Evolutionary conservation across 2,888 invertebrate species (phyloP), one percentile per base, ranked within the genome.

Genomic region (Buathra laborator): DNA sequence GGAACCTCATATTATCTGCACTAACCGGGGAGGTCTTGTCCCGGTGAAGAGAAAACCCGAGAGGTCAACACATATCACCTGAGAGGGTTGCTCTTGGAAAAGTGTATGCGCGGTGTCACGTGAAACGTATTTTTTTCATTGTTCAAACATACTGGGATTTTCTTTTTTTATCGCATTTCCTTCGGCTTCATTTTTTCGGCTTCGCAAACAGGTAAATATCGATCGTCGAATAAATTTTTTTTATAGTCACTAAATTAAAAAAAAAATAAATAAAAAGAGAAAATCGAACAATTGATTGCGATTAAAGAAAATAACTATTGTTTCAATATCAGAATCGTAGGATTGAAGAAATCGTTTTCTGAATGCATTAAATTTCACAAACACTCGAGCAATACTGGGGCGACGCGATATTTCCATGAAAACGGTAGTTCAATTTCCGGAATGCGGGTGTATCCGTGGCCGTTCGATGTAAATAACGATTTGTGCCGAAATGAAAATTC

Each of bases 401-500:
- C 10, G 12, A 48, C 19, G 59, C 59, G 9, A 59, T 59, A 29
- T 59, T n/a, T 64, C n/a, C 29, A 51, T 64, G 46, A 62, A 74
- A 74, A 64, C 66, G 66, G 19, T 64, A 44, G 70, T 82, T 46
- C 67, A 83, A 78, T 83, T 78, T 72, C 51, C 67, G 14, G 56
- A 46, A 51, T 68, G 78, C 62, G 29, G 12, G 16, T 10, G 7
- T 29, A 62, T 51, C 59, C 43, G 32, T 37, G 29, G 12, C 3
- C 14, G 16, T 56, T 68, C 74, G 44, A 7, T 53, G 79, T 83
- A 74, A 83, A 83, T 70, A 80, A 80, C 79, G 84, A 85, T 87
- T 87, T 80, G 74, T 81, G 84, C 72, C 70, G 81, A 87, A 90
- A 88, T 87, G 88, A 88, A 89, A 90, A 90, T 89, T 86, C 89